Conservation (phyloP, 2,888 invertebrate species). For the Meghimatium bilineatum region DNA sequence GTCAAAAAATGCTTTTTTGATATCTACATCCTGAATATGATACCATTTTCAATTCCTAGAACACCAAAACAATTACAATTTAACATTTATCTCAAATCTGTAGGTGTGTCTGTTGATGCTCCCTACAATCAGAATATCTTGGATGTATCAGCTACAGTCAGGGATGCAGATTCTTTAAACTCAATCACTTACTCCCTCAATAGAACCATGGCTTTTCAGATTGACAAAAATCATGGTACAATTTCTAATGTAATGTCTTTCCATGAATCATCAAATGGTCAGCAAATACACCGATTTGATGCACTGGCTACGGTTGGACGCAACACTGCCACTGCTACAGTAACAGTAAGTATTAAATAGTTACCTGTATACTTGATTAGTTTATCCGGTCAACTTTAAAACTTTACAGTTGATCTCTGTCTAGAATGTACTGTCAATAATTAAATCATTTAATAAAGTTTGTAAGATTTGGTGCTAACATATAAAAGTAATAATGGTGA, state of each 20-base stretch:
- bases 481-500: too few relatives aligned
- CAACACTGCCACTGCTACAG: background rate
- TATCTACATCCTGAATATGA: too few relatives aligned
- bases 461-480: too few relatives aligned
- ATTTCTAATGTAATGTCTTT: slow-evolving; percentile 33
- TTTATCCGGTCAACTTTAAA: background rate
- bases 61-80: too few relatives aligned
- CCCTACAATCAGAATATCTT: slow-evolving; percentile 26
- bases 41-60: too few relatives aligned
- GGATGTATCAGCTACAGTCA: slow-evolving; percentile 32
- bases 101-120: slow-evolving; percentile 35
- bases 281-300: background rate
- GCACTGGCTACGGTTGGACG: slow-evolving; percentile 25
- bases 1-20: too few relatives aligned
- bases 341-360: slow-evolving; percentile 22
- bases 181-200: background rate
- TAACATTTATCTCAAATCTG: background rate
- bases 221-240: slow-evolving; percentile 21
- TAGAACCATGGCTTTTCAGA: slow-evolving; percentile 9
- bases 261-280: background rate
- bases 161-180: background rate
- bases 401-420: too few relatives aligned
- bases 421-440: too few relatives aligned
- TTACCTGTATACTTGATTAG: background rate
- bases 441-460: too few relatives aligned